Evolutionary conservation across 2,888 invertebrate genomes (phyloP), one percentile per base, ranked within the genome.

Genomic region (Seira ritae): DNA sequence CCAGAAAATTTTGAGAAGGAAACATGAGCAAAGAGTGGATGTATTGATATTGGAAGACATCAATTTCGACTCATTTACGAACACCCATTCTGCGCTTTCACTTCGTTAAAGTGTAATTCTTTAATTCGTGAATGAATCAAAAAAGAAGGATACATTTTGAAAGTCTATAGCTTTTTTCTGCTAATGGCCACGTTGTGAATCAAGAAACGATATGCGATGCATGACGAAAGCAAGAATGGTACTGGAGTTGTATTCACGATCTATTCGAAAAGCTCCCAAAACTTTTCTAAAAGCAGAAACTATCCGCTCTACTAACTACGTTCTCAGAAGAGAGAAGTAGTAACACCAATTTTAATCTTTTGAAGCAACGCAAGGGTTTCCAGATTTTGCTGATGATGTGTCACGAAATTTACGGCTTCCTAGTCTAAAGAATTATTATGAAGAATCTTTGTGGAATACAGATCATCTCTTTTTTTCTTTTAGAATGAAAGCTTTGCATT

Each of bases 331-430:
- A 50, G 4, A 20, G 19, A 62, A 8, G 20, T 4, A 62, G 55
- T 62, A 62, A 20, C 62, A 22, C 62, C 62, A 62, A 62, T 62
- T 62, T 62, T 62, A 19, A 20, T 62, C 22, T 22, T 12, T n/a
- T n/a, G n/a, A n/a, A n/a, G n/a, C n/a, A n/a, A 42, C 12, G 6
- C 42, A 42, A 8, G 50, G 12, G 6, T 50, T 50, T 15, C 8
- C 31, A n/a, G 50, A 50, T 62, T 62, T 81, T 81, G 75, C 81
- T 81, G 81, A 81, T 81, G 81, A 81, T 81, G 81, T 81, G 81
- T 81, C 81, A 81, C 81, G 81, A 81, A 81, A 81, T 81, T 81
- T 81, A 81, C 81, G 81, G 81, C 76, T 81, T 81, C 81, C 81
- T 81, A 70, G 71, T 55, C 76, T 60, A 71, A 81, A 70, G 42